Evolutionary conservation across 2,888 invertebrate genomes (phyloP), one percentile per base, ranked within the genome.

Genomic region (Keiferia lycopersicella): DNA sequence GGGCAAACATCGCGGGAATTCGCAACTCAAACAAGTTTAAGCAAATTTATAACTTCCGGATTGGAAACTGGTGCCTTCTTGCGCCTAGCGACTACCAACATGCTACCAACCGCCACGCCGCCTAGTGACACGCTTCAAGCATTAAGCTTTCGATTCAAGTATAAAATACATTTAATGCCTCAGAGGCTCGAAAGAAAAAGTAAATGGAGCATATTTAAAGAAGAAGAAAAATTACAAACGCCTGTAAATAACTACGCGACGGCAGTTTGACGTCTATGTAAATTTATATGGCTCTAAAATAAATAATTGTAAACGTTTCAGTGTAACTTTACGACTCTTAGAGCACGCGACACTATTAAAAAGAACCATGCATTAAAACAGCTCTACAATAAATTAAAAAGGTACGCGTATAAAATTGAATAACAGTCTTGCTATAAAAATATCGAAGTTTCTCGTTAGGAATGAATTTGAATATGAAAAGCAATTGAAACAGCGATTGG

Each of bases 21-120:
- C 81, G 76, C 71, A 89, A 90, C 87, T 88, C 84, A 88, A 90
- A 89, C 88, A 90, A 89, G 79, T 88, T 90, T 85, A 87, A 82
- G 83, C 81, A 88, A 89, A 90, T 89, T 88, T 87, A 89, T 88
- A 89, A 88, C 84, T 89, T 88, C 84, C 81, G 81, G 79, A 83
- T 86, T 82, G 79, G 77, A 79, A 79, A 78, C 82, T 81, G 83
- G 77, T 81, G 79, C 78, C 78, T 75, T 72, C 73, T 74, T 72
- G 71, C 67, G 71, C 64, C 65, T 53, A 61, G 48, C 16, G 71
- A 61, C 64, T 53, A 61, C 30, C 26, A 50, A 61, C 30, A 45
- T 18, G 18, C 61, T 34, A 10, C 34, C 34, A 34, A 10, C 34
- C 8, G 10, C 34, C 34, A 34, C 34, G 10, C 34, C 34, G 39